A percentile compares a stretch with the other conserved stretches of the same genome.
phyloP scores from a whole-genome alignment of 92 coral and sea anemone species.

The Parazoanthus darwini region DNA sequence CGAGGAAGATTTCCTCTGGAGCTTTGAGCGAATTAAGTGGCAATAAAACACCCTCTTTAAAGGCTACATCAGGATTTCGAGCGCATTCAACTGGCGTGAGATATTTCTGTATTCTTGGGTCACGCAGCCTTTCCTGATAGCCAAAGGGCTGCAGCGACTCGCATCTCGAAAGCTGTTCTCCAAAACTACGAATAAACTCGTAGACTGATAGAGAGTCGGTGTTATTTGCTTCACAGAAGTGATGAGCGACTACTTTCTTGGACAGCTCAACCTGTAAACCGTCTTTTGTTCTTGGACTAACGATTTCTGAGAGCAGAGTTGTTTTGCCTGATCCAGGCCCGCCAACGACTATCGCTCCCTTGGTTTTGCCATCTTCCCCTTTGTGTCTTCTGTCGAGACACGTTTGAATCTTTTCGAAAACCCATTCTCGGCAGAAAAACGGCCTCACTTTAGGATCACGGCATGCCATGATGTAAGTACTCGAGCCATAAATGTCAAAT shows the following conservation, averaged over 20 bases:
- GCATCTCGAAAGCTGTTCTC: conserved; percentile 85
- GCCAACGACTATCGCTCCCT: conserved; percentile 91
- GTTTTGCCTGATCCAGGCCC: conserved; percentile 99
- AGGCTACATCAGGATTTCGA: conserved; percentile 82
- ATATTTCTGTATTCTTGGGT: conserved; percentile 77
- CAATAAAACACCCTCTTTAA: conserved; percentile 91
- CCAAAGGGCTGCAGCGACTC: conserved; percentile 63
- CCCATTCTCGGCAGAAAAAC: conserved; percentile 97
- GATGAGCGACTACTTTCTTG: conserved; percentile 81
- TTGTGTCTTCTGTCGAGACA: conserved; percentile 79
- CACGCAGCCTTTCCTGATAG: conserved; percentile 70
- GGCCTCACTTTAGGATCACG: conserved; percentile 54
- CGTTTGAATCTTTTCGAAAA: conserved; percentile 85
- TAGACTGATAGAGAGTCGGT: conserved; percentile 79
- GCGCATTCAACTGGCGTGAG: conserved; percentile 78
- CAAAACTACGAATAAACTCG: conserved; percentile 86
- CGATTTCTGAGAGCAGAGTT: conserved; percentile 76
- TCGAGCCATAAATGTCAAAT: conserved; percentile 9
- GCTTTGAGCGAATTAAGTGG: conserved; percentile 86
- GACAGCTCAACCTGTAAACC: conserved; percentile 72
- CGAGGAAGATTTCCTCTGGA: conserved; percentile 72
- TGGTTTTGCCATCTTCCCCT: conserved; percentile 80
- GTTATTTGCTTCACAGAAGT: conserved; percentile 86
- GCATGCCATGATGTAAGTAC: conserved; percentile 54
- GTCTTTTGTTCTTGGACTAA: conserved; percentile 72